Conservation (phyloP, 2,888 invertebrate species). For the Aleiodes leptofemur region DNA sequence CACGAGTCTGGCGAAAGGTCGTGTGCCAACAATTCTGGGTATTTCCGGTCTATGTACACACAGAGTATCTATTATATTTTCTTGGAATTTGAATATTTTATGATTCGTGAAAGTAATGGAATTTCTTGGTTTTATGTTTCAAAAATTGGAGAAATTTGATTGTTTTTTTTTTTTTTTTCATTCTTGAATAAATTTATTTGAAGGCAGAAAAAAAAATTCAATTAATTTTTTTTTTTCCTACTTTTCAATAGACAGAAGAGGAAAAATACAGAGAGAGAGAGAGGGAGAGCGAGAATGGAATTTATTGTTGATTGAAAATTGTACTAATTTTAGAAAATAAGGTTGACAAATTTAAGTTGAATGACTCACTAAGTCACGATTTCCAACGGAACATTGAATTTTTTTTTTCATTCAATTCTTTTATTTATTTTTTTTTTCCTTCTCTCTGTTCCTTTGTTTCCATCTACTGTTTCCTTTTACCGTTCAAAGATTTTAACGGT, state of each 20-base stretch:
- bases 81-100: conserved; percentile 28
- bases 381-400: conserved; percentile 43
- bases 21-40: conserved; percentile 55
- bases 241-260: no score
- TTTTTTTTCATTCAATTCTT: conserved; percentile 32
- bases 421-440: neutral
- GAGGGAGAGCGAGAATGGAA: no score
- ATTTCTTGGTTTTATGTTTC: neutral
- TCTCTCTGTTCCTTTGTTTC: neutral
- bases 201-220: neutral
- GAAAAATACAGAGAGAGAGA: no score
- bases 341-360: conserved; percentile 19
- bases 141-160: conserved; percentile 8
- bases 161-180: neutral
- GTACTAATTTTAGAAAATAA: conserved; percentile 12
- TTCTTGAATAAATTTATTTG: neutral
- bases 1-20: conserved; percentile 32
- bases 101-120: conserved; percentile 25
- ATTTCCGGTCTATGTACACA: conserved; percentile 59
- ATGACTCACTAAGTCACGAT: conserved; percentile 44
- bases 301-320: neutral
- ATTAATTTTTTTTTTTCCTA: conserved; percentile 19
- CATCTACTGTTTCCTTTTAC: conserved; percentile 21
- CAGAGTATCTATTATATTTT: conserved; percentile 29
- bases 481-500: conserved; percentile 31